These are phyloP conservation scores for Smutsia temminckii DNA, from an alignment of 2,797 vertebrate genomes.

Conservation along the genomic window DNA sequence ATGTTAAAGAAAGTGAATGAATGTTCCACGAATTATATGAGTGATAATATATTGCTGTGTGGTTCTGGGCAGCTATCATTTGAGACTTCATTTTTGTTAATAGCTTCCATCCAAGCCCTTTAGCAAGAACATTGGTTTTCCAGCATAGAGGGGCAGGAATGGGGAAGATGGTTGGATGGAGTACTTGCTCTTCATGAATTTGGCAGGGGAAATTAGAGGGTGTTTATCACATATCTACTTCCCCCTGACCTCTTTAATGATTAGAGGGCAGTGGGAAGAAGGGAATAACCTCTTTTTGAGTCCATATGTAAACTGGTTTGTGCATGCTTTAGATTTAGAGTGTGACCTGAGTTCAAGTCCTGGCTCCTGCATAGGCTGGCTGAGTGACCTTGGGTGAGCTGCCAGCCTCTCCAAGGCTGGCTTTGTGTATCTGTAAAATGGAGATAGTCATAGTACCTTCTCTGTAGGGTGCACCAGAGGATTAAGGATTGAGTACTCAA, in stretches of 20 bases:
- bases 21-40: slow-evolving; percentile 7
- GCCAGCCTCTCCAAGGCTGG: not conserved
- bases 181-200: slow-evolving; percentile 48
- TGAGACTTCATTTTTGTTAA: slow-evolving; percentile 65
- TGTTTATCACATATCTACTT: not conserved
- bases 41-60: not conserved
- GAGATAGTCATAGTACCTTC: not conserved
- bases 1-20: slow-evolving; percentile 69
- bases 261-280: not conserved
- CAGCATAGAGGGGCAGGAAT: slow-evolving; percentile 18
- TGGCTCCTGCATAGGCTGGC: not conserved
- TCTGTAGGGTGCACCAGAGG: not conserved
- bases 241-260: not conserved
- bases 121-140: slow-evolving; percentile 57
- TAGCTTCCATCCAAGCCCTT: slow-evolving; percentile 31
- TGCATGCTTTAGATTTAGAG: not conserved
- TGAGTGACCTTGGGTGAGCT: not conserved
- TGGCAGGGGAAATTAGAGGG: slow-evolving; percentile 6
- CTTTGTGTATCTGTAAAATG: not conserved
- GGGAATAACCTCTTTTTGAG: not conserved
- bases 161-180: not conserved
- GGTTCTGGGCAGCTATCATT: slow-evolving; percentile 55
- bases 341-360: not conserved
- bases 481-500: not conserved
- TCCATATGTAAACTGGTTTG: not conserved